Evolutionary conservation across 1,140 invertebrate genomes (phyloP).

Genomic region (Pogonus chalceus): DNA sequence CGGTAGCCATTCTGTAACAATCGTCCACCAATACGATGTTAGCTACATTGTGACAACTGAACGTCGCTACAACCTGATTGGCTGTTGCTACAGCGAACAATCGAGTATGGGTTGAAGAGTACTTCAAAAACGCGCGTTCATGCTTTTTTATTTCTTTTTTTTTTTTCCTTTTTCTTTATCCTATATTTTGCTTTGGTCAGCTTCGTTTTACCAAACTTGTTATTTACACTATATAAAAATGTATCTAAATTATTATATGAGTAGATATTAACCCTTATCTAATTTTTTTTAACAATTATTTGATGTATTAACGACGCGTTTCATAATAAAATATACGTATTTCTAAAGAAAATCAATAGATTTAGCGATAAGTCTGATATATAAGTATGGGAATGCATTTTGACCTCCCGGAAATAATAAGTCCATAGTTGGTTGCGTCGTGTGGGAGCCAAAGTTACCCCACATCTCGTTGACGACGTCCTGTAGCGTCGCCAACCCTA

Average conservation of each 20-base stretch:
- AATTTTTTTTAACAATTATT: too few relatives aligned
- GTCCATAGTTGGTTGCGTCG: constrained; percentile 20
- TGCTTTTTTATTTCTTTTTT: too few relatives aligned
- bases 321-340: too few relatives aligned
- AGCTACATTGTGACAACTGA: constrained; percentile 3
- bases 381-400: constrained; percentile 10
- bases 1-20: constrained; percentile 4
- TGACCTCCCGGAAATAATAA: background rate
- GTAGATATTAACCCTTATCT: too few relatives aligned
- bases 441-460: constrained; percentile 17
- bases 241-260: too few relatives aligned
- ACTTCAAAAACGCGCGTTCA: background rate
- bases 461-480: constrained; percentile 1
- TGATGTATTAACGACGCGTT: too few relatives aligned
- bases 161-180: too few relatives aligned
- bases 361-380: constrained; percentile 13
- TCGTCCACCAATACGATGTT: constrained; percentile 1
- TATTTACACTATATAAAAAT: too few relatives aligned
- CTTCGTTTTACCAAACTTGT: too few relatives aligned
- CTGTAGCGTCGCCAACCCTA: background rate
- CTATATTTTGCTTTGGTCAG: too few relatives aligned
- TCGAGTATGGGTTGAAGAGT: background rate
- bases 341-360: too few relatives aligned
- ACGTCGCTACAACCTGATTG: background rate
- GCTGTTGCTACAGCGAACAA: background rate